Conservation (phyloP, 2,797 vertebrate species). For the Pristis pectinata region DNA sequence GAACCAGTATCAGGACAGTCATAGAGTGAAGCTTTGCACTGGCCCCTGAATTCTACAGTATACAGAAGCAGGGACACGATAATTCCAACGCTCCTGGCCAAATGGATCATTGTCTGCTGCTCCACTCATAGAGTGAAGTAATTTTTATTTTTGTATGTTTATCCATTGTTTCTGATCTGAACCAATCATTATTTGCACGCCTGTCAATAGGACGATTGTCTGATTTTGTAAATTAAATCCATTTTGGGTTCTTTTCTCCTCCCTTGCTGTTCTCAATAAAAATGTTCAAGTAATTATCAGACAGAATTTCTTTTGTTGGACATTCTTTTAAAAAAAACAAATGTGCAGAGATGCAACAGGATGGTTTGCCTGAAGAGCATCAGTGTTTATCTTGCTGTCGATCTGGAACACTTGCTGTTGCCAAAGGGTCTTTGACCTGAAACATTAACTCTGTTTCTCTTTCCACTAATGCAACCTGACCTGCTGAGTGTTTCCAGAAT, state of each 20-base stretch:
- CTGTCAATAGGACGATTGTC: not conserved
- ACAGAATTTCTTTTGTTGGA: not conserved
- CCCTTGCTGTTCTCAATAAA: slow-evolving; percentile 19
- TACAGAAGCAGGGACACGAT: not conserved
- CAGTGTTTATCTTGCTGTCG: not conserved
- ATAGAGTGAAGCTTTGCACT: not conserved
- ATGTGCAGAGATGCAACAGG: not conserved
- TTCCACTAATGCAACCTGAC: not conserved
- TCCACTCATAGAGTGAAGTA: slow-evolving; percentile 10
- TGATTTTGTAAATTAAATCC: not conserved
- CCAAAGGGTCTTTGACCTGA: not conserved
- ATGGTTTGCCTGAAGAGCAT: not conserved
- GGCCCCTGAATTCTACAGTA: too few species aligned
- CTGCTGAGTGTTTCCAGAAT: too few species aligned
- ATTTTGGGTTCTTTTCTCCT: not conserved
- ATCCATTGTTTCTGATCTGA: slow-evolving; percentile 3
- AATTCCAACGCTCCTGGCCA: not conserved
- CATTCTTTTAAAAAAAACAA: not conserved
- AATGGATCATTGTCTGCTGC: not conserved
- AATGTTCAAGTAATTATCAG: slow-evolving; percentile 29
- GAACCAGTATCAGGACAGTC: not conserved
- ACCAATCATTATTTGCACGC: not conserved
- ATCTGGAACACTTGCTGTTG: too few species aligned
- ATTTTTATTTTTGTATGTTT: not conserved
- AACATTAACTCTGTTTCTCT: not conserved